Conservation (phyloP, 2,888 invertebrate species). For the Lithophane leautieri region DNA sequence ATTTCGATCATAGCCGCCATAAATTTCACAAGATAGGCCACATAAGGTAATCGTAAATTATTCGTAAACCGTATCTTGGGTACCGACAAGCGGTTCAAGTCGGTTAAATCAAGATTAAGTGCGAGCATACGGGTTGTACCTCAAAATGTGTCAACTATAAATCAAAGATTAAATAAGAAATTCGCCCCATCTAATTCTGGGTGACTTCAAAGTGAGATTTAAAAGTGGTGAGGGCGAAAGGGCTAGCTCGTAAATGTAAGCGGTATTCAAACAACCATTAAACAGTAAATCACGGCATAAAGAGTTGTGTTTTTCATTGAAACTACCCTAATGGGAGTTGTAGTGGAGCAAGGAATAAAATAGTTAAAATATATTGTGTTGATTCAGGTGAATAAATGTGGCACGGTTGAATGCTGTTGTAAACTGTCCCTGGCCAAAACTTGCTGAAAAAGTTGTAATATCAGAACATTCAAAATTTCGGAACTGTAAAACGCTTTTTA, state of each 20-base stretch:
- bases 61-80: conserved; percentile 77
- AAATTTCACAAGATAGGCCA: conserved; percentile 64
- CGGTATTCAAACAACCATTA: conserved; percentile 69
- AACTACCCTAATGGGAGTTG: conserved; percentile 70
- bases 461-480: not conserved
- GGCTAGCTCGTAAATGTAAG: conserved; percentile 74
- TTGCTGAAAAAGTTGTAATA: not conserved
- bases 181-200: conserved; percentile 83
- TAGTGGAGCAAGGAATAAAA: conserved; percentile 56
- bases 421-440: not conserved
- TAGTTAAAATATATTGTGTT: conserved; percentile 50
- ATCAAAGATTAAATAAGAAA: conserved; percentile 86
- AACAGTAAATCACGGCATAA: conserved; percentile 69
- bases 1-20: conserved; percentile 16
- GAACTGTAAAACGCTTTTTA: not conserved
- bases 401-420: not conserved
- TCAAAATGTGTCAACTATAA: conserved; percentile 85
- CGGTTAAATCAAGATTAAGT: conserved; percentile 88
- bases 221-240: conserved; percentile 72
- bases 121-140: conserved; percentile 82
- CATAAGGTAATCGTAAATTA: conserved; percentile 82
- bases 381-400: conserved; percentile 18
- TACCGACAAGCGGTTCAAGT: conserved; percentile 80
- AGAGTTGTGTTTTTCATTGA: conserved; percentile 68
- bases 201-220: conserved; percentile 84